Evolutionary conservation across 2,113 vertebrate species (phyloP), one percentile per base, ranked within the genome.

Genomic region (Morone chrysops): DNA sequence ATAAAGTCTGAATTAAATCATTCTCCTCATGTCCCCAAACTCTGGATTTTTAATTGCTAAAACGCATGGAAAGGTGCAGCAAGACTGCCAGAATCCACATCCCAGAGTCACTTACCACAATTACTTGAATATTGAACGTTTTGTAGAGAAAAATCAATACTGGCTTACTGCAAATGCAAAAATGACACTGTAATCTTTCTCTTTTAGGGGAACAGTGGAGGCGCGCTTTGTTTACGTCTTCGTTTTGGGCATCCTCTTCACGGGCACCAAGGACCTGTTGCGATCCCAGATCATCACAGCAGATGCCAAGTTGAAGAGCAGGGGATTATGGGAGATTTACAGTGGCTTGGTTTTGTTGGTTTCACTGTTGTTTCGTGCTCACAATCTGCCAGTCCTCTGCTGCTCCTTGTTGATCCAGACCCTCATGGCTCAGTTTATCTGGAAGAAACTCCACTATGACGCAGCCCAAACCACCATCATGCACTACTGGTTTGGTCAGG

Each of bases 401-500:
- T 95, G 96, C 90, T 95, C 96, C 83, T 95, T 99, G 51, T 71
- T 97, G 74, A 94, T 97, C 88, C 98, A 99, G 93, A 94, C 93
- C 0, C 36, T 97, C 36, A 94, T 98, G 96, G 94, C 96, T 50
- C 96, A 93, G 87, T 98, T 96, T 48, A 94, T 99, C 91, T 99
- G 98, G 98, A 97, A 91, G 91, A 95, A 95, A 18, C 94, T 99
- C 81, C 94, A 95, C 85, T 97, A 96, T 5, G 94, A 96, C 40
- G 96, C 96, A 0, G 96, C 96, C 0, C 97, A 98, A 89, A 95
- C 96, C 71, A 96, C 97, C 85, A 93, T 98, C 83, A 99, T 98
- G 96, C 97, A 99, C 87, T 98, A 98, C 84, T 99, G 98, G 98
- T 98, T 99, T 40, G 98, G 98, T 6, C 98, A 99, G 87, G 97